Evolutionary conservation across 2,888 invertebrate species (phyloP), one percentile per base, ranked within the genome.

Genomic region (Scaptomyza polygonia): DNA sequence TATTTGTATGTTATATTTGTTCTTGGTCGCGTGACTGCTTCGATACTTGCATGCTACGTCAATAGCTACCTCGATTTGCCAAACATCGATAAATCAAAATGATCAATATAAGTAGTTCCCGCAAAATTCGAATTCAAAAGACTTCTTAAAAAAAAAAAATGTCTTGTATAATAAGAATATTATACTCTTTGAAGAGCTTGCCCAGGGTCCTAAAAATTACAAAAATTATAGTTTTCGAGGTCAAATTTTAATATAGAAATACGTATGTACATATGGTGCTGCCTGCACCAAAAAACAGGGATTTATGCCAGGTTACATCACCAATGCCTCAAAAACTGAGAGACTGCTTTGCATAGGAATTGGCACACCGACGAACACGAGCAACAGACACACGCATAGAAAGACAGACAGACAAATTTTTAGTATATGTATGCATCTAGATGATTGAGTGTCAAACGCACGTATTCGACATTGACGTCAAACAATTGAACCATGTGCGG

Each of bases 391-490:
- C 36, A 39, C 39, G 11, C 14, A 25, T 11, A 27, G 14, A 25
- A 34, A 25, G 25, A 25, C 11, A 11, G 21, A 25, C 25, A 36
- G 25, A 16, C 25, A 25, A 14, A 36, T 25, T 1, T 25, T 25
- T 36, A 39, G 21, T 25, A 18, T 9, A 49, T 25, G 4, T 34
- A 48, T 32, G 48, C 34, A 11, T 25, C 7, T 36, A 36, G 21
- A 49, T 36, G 49, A 36, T 36, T 36, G 49, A 49, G 36, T 49
- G 49, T 49, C 49, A 49, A 49, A 49, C 49, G 36, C 49, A 49
- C 49, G 36, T 49, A 49, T 49, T 36, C 49, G 49, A 49, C 36
- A 34, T 49, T 49, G 49, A 49, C 49, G 49, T 49, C 49, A 49
- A 49, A 14, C 49, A 49, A 49, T 49, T 49, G 21, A 49, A 25